Evolutionary conservation across 2,888 invertebrate species (phyloP), one percentile per base, ranked within the genome.

Genomic region (Prosapia bicincta): DNA sequence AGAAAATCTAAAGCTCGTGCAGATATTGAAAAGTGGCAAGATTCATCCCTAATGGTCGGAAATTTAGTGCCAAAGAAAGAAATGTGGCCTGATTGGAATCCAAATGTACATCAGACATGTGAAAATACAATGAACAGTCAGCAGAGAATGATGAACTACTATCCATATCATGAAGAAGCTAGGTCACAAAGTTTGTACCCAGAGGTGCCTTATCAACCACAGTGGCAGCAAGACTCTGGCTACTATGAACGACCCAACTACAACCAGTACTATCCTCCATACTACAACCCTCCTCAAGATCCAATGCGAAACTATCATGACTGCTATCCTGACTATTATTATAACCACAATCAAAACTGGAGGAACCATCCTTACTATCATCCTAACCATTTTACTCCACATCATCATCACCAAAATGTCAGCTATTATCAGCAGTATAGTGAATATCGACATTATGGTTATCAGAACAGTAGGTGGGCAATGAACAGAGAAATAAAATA

Each of bases 321-420:
- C 28, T 73, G 74, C 23, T 71, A 71, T 43, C 77, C 79, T 54
- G 74, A 77, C 74, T 78, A 78, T 65, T 78, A 79, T 73, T 77
- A 78, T 38, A 77, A 78, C 24, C 79, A 79, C 73, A 78, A 79
- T 26, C 76, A 78, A 3, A 72, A 70, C 66, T 78, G 79, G 77
- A 77, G 74, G 74, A 26, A 71, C 67, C 73, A 71, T 30, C 77
- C 77, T 13, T 76, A 76, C 66, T 76, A 76, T 43, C 72, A 73
- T 69, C 66, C 72, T 20, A 67, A 72, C 26, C 76, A 76, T 66
- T 73, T 73, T 7, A 20, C 54, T 5, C 20, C 54, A 20, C 54
- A 54, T 13, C 38, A 38, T 38, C 76, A 70, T 72, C 72, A 76
- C 26, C 76, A 69, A 26, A 70, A 54, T 26, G 65, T 70, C 69